Base-by-base conservation (phyloP, 2,888 invertebrate species). In the Disparrhopalites patrizii region DNA sequence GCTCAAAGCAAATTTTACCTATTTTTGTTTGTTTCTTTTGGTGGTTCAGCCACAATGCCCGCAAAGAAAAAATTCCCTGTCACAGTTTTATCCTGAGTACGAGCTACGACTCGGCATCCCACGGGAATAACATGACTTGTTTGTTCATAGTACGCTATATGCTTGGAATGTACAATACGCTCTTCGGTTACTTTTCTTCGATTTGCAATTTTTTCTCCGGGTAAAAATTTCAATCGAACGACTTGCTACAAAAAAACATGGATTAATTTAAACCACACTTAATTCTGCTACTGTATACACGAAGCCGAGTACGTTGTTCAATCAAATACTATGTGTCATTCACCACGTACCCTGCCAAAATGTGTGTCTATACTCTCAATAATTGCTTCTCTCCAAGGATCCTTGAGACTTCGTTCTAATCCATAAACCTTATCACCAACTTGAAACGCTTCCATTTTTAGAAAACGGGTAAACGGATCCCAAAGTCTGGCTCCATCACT, bases 11-110 rank as follows among this genome's bases (percentile, higher is more conserved):
- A 23, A 25, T 10, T 13, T 38, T 54, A 62, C 63, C 56, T 23
- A 27, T 63, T n/a, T 3, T 56, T 84, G 78, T 93, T 93, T 30
- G 86, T 84, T 0, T 84, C 82, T 75, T 87, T 88, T 0, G 91
- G 90, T 60, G 87, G 85, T 77, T 93, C 93, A 0, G 90, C 91
- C 0, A 92, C 83, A 0, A 92, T 85, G 0, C 93, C 93, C 0
- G 90, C 88, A 77, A 89, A 91, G 77, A 83, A 88, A 13, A 20
- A 20, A 7, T 61, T 27, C 23, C 36, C 51, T n/a, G 58, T 58
- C 5, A 18, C 13, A 1, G 58, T 33, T 36, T 36, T 56, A 23
- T 28, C 43, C 31, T 15, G 13, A 30, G 47, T 47, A n/a, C 56
- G 20, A 31, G 64, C 64, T 10, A 64, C 43, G 13, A 64, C 51